A percentile compares a stretch with the other conserved stretches of the same genome.
These are phyloP conservation scores for Drosophila prosaltans DNA, from an alignment of 1,140 invertebrate species.

Conservation along the genomic window DNA sequence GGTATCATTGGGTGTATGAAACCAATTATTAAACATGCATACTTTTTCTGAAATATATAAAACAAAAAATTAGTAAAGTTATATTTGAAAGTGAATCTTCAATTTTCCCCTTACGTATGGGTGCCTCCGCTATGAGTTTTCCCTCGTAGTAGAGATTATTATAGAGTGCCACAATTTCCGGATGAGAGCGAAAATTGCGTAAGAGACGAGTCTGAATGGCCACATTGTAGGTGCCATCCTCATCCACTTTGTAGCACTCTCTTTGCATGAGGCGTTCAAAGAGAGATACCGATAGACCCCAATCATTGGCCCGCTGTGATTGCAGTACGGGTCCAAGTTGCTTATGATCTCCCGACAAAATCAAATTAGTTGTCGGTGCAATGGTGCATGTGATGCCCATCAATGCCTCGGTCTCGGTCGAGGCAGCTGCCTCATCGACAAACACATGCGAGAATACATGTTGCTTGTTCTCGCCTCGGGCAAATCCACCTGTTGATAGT, in stretches of 20 bases:
- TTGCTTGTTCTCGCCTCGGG: constrained; percentile 82
- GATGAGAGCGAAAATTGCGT: constrained; percentile 87
- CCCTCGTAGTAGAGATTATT: constrained; percentile 87
- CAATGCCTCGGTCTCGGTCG: constrained; percentile 90
- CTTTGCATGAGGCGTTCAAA: constrained; percentile 85
- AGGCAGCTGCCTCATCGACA: constrained; percentile 94
- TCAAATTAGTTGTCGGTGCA: constrained; percentile 83
- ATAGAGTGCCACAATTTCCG: constrained; percentile 86
- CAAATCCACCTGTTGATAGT: constrained; percentile 87
- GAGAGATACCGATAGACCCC: constrained; percentile 85
- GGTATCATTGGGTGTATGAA: constrained; percentile 75
- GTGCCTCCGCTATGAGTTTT: constrained; percentile 83
- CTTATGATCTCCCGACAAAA: constrained; percentile 92
- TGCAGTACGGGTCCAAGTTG: constrained; percentile 91
- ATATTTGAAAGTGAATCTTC: neutral
- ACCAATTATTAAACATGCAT: constrained; percentile 75
- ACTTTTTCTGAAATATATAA: constrained; percentile 42
- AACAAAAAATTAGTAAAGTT: too few species aligned
- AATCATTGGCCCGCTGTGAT: constrained; percentile 84
- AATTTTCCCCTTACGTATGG: constrained; percentile 40
- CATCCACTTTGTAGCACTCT: constrained; percentile 84
- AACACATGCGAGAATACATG: constrained; percentile 89
- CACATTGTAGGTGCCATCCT: constrained; percentile 84
- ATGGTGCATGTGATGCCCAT: constrained; percentile 86
- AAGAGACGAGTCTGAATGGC: constrained; percentile 87